Base-by-base conservation (phyloP, 2,113 vertebrate genomes). In the Megaleporinus macrocephalus region DNA sequence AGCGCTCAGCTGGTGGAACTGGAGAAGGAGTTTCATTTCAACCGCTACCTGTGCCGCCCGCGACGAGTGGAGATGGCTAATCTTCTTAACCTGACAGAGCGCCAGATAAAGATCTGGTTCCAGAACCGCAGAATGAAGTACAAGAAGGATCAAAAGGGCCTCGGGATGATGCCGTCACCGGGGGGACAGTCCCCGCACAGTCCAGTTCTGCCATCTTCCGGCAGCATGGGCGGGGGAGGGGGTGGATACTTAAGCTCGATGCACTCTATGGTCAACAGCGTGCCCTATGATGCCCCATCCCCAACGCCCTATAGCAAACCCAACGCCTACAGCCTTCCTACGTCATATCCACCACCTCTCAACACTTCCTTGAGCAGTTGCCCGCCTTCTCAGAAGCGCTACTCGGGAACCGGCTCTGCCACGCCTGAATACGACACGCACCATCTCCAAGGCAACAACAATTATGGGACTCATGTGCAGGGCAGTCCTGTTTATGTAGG, bases 91-190 rank as follows among this genome's bases (percentile, higher is more conserved):
- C 96, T 99, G 88, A 98, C 98, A 0, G 98, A 99, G 89, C 96
- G 98, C 93, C 98, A 99, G 93, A 99, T 99, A 88, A 99, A 99
- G 93, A 99, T 99, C 89, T 99, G 98, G 98, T 99, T 99, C 91
- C 98, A 99, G 92, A 99, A 99, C 88, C 96, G 97, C 81, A 95
- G 98, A 88, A 99, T 99, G 98, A 99, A 99, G 83, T 98, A 99
- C 91, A 99, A 99, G 93, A 99, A 99, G 90, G 97, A 99, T 94
- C 98, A 99, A 89, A 98, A 98, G 88, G 97, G 96, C 49, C 96
- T 97, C 65, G 96, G 97, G 55, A 97, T 98, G 97, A 95, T 97
- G 94, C 97, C 96, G 41, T 99, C 97, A 77, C 97, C 98, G 6
- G 98, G 97, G 61, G 96, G 95, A 81, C 97, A 98, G 89, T 99